Base-by-base conservation (phyloP, 2,797 vertebrate genomes). In the Pachyuromys duprasi region DNA sequence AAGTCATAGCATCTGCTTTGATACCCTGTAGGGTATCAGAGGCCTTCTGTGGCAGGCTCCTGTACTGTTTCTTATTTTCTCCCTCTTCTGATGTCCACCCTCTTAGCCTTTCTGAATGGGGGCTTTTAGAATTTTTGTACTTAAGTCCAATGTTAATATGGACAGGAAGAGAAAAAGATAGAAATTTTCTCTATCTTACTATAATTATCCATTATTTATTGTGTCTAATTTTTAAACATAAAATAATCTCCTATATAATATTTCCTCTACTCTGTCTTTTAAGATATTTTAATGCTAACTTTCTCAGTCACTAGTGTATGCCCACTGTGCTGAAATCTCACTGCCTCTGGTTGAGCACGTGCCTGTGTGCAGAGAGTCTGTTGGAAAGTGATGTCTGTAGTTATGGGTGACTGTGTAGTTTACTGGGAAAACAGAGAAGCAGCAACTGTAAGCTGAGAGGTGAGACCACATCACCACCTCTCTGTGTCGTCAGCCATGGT, bases 61-160 rank as follows among this genome's bases (percentile, higher is more conserved):
- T 49, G 49, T 49, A 8, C 49, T 49, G 49, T 49, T 49, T 11
- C 49, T 11, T 49, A 11, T 49, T 49, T 49, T 5, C 49, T 49
- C 9, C 49, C 49, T 49, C 49, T 49, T 49, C 49, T 49, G 49
- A 11, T 49, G 49, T 49, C 49, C 49, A 49, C 11, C 49, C 49
- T 49, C 8, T 49, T 49, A 49, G 49, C 49, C 49, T 49, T 5
- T 49, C 49, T 49, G 8, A 49, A 49, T 49, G 49, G 49, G 49
- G 49, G 49, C n/a, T 26, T 17, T 92, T 67, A 67, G 8, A 14
- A 87, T 91, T 87, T 96, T 96, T 86, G 18, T 83, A 91, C 86
- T 86, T 18, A 63, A 91, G 24, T 86, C 33, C 39, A 90, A 79
- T 9, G 8, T 92, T 62, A 83, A 36, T 17, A 83, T 15, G 7